Evolutionary conservation across 2,113 vertebrate species (phyloP).

Genomic region (Chamaetylas fuelleborni): DNA sequence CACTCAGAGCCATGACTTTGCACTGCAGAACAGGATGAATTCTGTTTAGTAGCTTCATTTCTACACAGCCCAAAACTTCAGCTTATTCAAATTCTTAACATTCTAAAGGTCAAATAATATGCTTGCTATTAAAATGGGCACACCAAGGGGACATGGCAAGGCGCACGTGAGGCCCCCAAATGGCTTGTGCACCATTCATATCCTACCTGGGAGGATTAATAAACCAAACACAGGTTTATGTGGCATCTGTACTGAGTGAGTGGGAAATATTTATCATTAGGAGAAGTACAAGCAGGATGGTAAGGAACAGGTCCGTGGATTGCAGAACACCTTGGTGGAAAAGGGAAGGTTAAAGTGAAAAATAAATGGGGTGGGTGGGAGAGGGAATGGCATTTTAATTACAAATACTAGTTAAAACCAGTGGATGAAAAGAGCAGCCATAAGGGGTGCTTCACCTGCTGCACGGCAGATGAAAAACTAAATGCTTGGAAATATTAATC

Average conservation of each 20-base stretch:
- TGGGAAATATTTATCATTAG: not conserved
- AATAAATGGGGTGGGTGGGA: not conserved
- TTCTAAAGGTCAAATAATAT: not conserved
- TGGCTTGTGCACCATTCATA: not conserved
- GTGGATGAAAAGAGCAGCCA: not conserved
- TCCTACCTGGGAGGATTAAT: not conserved
- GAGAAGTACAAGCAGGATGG: not conserved
- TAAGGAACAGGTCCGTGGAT: not conserved
- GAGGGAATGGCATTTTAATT: not conserved
- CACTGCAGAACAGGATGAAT: not conserved
- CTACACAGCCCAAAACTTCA: not conserved
- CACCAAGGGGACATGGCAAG: not conserved
- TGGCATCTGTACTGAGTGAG: not conserved
- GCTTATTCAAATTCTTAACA: not conserved
- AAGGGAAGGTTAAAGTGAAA: not conserved
- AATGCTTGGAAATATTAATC: not conserved
- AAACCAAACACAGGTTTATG: not conserved
- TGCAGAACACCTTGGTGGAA: not conserved
- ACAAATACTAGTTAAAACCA: not conserved
- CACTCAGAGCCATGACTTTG: not conserved
- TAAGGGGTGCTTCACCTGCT: not conserved
- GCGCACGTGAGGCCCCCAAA: fast-evolving
- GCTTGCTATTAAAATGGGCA: not conserved
- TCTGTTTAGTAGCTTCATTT: not conserved
- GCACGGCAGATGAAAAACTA: not conserved